Base-by-base conservation (phyloP, 2,888 invertebrate genomes). In the Caenorhabditis virilis region DNA sequence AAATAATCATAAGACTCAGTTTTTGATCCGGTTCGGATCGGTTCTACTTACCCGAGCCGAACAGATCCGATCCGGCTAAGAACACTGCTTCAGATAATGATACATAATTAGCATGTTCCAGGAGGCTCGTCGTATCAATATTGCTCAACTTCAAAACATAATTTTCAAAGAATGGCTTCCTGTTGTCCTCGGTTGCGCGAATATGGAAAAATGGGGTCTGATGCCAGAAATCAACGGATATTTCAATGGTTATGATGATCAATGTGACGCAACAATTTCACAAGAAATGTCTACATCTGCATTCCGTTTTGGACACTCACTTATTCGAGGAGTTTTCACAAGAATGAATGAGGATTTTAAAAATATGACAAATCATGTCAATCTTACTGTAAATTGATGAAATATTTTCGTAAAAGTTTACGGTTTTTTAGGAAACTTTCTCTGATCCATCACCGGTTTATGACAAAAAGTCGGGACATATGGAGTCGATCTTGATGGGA, bases 161-260 rank as follows among this genome's bases (percentile, higher is more conserved):
- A 78, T 84, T 6, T 86, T 82, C 73, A 80, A 77, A 42, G 85
- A 86, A 69, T 86, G 82, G 74, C 85, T 97, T 50, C 95, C 95
- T 0, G 88, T 76, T 1, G 94, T 74, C n/a, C 55, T 76, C n/a
- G 76, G 76, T 7, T 91, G 91, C 90, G 91, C 91, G 77, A 91
- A 91, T 16, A 90, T 93, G 70, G 91, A 91, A 78, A 86, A 92
- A 5, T 94, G 93, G 83, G 93, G 91, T 5, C 85, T 95, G 53
- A 92, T 91, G 75, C 87, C 94, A 6, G 83, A 90, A 73, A 89
- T 90, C 0, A 63, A 38, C 22, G 83, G 83, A 46, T 83, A 83
- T 50, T 81, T 64, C 50, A 70, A 69, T 7, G 80, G 74, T 5
- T 91, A 91, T 82, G 88, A 91, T 82, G 84, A 87, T 0, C 84